These are phyloP conservation scores for Lepidocyrtinus sp. DNA, from an alignment of 2,888 invertebrate genomes.

Conservation along the genomic window DNA sequence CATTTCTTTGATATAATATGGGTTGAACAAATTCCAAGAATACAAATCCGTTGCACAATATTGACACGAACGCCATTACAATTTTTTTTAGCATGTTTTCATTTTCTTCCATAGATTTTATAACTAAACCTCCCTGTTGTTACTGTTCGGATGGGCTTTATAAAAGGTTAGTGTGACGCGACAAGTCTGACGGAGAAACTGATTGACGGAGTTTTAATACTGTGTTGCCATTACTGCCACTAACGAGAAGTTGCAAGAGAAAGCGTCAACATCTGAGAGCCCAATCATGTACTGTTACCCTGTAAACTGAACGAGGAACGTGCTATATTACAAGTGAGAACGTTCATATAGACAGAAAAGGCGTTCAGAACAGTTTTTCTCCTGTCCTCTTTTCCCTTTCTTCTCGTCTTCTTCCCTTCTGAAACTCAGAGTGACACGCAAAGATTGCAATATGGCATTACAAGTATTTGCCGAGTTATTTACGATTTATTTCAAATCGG, in stretches of 20 bases:
- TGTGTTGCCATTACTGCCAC: constrained; percentile 30
- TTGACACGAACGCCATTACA: constrained; percentile 59
- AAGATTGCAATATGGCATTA: constrained; percentile 58
- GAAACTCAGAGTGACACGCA: constrained; percentile 55
- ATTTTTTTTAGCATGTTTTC: constrained; percentile 53
- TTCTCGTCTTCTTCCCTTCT: constrained; percentile 45
- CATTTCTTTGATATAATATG: too few species aligned
- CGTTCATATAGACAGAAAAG: background rate
- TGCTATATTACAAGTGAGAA: background rate
- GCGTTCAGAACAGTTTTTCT: background rate
- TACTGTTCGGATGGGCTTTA: constrained; percentile 5
- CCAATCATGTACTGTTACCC: background rate
- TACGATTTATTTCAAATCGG: constrained; percentile 60
- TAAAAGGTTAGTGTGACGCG: constrained; percentile 50
- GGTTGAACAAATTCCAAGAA: too few species aligned
- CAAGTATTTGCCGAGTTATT: constrained; percentile 58
- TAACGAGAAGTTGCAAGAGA: background rate
- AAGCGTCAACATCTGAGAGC: background rate
- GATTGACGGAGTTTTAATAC: constrained; percentile 61
- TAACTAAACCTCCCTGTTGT: constrained; percentile 26
- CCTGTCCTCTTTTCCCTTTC: constrained; percentile 25
- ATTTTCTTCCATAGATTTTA: constrained; percentile 33
- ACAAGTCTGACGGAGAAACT: constrained; percentile 58
- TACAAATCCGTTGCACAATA: constrained; percentile 37
- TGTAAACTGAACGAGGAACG: background rate